phyloP scores from a whole-genome alignment of 2,113 vertebrate species.

The Furnarius figulus region DNA sequence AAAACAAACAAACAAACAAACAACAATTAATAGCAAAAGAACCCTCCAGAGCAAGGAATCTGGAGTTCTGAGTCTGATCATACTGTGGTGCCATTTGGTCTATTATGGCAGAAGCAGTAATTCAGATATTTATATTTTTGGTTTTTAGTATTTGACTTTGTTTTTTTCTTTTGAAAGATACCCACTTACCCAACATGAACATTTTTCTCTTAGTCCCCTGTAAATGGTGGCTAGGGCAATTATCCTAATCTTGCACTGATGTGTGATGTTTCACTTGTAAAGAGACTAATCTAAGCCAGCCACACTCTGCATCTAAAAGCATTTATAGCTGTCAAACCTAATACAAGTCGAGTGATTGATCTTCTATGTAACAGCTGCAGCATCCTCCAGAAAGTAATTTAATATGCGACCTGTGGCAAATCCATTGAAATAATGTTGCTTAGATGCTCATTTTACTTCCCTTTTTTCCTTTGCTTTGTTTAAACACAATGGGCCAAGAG shows the following conservation, averaged over 20 bases:
- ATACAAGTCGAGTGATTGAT: constrained; percentile 6
- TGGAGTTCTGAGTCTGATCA: not conserved
- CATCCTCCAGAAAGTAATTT: not conserved
- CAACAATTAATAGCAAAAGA: not conserved
- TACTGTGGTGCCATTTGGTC: not conserved
- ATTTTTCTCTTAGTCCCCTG: not conserved
- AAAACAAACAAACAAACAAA: not conserved
- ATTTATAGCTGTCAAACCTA: constrained; percentile 23
- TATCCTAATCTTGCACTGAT: not conserved
- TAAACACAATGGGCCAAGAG: not conserved
- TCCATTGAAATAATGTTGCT: not conserved
- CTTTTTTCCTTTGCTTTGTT: not conserved
- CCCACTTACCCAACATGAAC: not conserved
- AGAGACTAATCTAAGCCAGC: not conserved
- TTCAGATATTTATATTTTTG: not conserved
- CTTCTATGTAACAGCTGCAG: constrained; percentile 9
- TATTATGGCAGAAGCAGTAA: not conserved
- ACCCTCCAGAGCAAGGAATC: not conserved
- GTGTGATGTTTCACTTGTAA: not conserved
- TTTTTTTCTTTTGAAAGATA: not conserved
- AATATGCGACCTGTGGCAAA: not conserved
- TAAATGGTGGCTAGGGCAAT: not conserved
- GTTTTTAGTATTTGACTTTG: not conserved
- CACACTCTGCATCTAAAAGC: not conserved
- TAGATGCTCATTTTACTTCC: not conserved